Percentiles rank a stretch among this genome's conserved stretches.
Conservation (phyloP, 2,113 vertebrate species). For the Heliornis fulica region DNA sequence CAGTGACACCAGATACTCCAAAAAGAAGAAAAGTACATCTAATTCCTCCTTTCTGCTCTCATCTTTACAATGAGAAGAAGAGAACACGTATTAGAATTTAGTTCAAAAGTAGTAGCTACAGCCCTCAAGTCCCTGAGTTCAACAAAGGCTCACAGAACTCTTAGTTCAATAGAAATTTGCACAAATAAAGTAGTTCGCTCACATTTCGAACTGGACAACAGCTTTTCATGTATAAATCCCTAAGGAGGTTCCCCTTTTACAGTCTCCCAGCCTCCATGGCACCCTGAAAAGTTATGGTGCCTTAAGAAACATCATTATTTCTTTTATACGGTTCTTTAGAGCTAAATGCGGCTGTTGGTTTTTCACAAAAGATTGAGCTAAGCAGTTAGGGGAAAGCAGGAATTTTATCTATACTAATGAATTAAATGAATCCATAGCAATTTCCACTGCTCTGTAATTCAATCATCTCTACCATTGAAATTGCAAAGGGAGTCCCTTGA, state of each 20-base stretch:
- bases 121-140: not conserved
- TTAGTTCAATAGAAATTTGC: slow-evolving; percentile 8
- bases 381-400: not conserved
- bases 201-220: not conserved
- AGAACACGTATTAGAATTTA: slow-evolving; percentile 2
- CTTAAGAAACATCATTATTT: not conserved
- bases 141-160: not conserved
- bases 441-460: not conserved
- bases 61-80: not conserved
- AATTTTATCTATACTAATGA: not conserved
- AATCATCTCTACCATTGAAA: not conserved
- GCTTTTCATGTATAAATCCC: slow-evolving; percentile 1
- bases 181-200: not conserved
- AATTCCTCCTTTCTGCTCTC: not conserved
- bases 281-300: not conserved
- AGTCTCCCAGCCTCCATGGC: not conserved
- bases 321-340: not conserved
- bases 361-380: not conserved
- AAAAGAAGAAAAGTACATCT: not conserved
- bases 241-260: not conserved
- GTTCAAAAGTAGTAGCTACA: not conserved
- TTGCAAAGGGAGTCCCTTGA: not conserved
- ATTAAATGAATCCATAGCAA: not conserved
- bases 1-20: not conserved
- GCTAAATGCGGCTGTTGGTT: not conserved